Conservation (phyloP, 2,888 invertebrate genomes). For the Galerucella pusilla region DNA sequence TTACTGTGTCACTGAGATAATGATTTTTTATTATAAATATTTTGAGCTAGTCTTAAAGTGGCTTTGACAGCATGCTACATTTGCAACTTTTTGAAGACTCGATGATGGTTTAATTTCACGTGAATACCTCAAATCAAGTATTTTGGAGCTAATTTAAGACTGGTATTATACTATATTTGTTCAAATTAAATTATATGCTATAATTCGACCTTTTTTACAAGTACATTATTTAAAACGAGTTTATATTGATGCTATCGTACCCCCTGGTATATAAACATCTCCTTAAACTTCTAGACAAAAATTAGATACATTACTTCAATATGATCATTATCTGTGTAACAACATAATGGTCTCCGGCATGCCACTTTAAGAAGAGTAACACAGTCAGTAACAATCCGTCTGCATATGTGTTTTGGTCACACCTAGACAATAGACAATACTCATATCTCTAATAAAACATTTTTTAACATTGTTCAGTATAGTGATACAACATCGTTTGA, state of each 20-base stretch:
- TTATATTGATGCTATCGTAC: background rate
- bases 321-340: conserved; percentile 23
- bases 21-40: too few species aligned
- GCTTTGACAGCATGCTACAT: too few species aligned
- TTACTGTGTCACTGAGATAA: too few species aligned
- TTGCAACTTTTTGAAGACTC: too few species aligned
- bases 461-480: background rate
- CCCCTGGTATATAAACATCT: background rate
- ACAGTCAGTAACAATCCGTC: conserved; percentile 11
- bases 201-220: too few species aligned
- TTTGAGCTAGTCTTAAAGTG: too few species aligned
- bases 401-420: conserved; percentile 3
- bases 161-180: background rate
- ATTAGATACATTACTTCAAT: conserved; percentile 18
- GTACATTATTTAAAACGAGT: background rate
- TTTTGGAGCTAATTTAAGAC: too few species aligned
- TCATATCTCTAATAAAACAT: background rate
- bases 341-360: conserved; percentile 21
- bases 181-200: background rate
- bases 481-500: background rate
- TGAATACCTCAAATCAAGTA: too few species aligned
- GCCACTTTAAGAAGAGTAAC: conserved; percentile 22
- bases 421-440: background rate
- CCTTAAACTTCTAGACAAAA: conserved; percentile 20
- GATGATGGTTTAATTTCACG: too few species aligned